Percentiles rank a stretch among this genome's conserved stretches.
Conservation (phyloP, 1,140 invertebrate genomes). For the Orius laevigatus region DNA sequence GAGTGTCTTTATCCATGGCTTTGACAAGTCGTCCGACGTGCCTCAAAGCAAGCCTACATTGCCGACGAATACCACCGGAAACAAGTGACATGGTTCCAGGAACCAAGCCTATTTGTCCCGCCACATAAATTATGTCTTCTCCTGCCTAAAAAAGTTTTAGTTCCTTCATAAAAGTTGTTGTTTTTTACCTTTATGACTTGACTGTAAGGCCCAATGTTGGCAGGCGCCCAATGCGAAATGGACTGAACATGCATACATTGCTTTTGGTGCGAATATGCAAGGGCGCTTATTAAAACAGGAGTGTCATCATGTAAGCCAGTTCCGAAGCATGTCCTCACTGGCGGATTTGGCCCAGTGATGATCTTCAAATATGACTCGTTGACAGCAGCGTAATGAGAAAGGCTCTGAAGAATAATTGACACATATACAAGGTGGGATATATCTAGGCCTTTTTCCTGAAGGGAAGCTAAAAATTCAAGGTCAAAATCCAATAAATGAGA, state of each 20-base stretch:
- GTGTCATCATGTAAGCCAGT: slow-evolving; percentile 51
- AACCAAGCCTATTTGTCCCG: slow-evolving; percentile 80
- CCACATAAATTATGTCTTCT: slow-evolving; percentile 66
- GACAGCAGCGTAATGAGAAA: slow-evolving; percentile 56
- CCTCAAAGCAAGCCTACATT: slow-evolving; percentile 64
- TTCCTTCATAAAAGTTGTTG: neutral
- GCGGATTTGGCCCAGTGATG: slow-evolving; percentile 63
- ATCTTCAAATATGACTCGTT: slow-evolving; percentile 61
- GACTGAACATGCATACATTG: slow-evolving; percentile 84
- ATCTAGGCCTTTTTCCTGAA: slow-evolving; percentile 37
- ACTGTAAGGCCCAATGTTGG: slow-evolving; percentile 90
- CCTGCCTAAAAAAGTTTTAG: slow-evolving; percentile 1
- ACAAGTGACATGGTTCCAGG: slow-evolving; percentile 67
- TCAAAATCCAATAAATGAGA: slow-evolving; percentile 3
- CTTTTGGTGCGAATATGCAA: slow-evolving; percentile 40
- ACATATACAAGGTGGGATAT: slow-evolving; percentile 58
- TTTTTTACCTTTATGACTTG: slow-evolving; percentile 61
- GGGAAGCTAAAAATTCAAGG: slow-evolving; percentile 31
- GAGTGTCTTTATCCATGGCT: slow-evolving; percentile 55
- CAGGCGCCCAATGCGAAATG: slow-evolving; percentile 89
- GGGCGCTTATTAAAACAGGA: slow-evolving; percentile 60
- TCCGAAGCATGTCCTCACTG: slow-evolving; percentile 74
- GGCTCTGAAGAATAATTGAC: slow-evolving; percentile 64
- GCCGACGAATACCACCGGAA: slow-evolving; percentile 50
- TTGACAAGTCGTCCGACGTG: slow-evolving; percentile 65